Percentiles rank a stretch among this genome's conserved stretches.
phyloP scores from a whole-genome alignment of 2,113 vertebrate species.

The Perccottus glenii region DNA sequence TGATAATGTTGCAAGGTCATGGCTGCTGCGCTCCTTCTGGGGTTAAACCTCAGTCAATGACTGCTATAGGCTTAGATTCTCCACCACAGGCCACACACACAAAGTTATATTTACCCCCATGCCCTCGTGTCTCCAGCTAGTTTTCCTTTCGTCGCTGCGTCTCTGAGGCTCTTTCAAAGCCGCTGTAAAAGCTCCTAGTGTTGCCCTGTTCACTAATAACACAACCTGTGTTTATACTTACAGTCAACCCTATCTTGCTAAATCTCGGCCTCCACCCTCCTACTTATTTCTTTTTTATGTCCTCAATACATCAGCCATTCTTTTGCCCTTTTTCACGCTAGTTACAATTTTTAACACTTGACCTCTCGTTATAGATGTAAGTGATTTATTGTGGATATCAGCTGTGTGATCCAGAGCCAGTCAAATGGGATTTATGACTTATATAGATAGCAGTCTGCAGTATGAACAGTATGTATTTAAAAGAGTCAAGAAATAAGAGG shows the following conservation, averaged over 20 bases:
- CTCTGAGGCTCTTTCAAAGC: constrained; percentile 63
- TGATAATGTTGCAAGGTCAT: constrained; percentile 27
- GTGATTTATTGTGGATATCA: constrained; percentile 12
- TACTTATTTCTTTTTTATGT: constrained; percentile 8
- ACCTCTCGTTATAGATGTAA: neutral
- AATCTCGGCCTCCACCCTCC: neutral
- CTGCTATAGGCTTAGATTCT: constrained; percentile 8
- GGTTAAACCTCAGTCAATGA: constrained; percentile 16
- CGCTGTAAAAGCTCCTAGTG: constrained; percentile 62
- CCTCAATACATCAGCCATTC: constrained; percentile 25
- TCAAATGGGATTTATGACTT: neutral
- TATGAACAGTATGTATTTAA: neutral
- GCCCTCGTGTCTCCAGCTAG: constrained; percentile 43
- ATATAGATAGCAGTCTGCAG: neutral
- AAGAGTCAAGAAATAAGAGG: neutral
- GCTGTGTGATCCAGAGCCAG: neutral
- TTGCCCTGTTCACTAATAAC: constrained; percentile 30
- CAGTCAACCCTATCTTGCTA: constrained; percentile 26
- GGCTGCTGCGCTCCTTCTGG: constrained; percentile 31
- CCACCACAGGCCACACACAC: constrained; percentile 61
- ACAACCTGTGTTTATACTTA: constrained; percentile 46
- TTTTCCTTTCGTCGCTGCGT: constrained; percentile 52
- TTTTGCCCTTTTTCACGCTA: neutral
- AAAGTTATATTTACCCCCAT: constrained; percentile 45
- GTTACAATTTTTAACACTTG: neutral